Base-by-base conservation (phyloP, 2,113 vertebrate species). In the Fukomys damarensis region DNA sequence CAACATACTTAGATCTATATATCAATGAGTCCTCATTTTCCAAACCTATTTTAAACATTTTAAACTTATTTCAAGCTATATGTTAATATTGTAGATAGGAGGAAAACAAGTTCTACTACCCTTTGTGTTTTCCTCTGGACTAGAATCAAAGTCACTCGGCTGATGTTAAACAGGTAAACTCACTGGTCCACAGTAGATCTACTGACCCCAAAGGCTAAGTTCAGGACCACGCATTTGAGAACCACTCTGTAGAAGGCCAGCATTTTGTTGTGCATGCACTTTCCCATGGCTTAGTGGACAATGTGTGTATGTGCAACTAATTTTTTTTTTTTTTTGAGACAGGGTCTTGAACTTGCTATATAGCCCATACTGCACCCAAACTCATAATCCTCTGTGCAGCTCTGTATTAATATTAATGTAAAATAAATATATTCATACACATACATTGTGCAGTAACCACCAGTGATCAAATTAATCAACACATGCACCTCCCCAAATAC, bases 21-120 rank as follows among this genome's bases (percentile, higher is more conserved):
- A 80, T 92, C 35, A 74, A 32, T 58, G 32, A 81, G 9, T 91
- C 66, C 92, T 81, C 46, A 95, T 94, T 93, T 54, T 89, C 38
- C 46, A 9, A 54, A 85, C 19, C 32, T 61, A 38, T 68, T 93
- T 96, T 88, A 83, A 89, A 54, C 32, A 54, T 52, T 54, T 83
- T 90, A 89, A 41, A 70, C 83, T 46, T 87, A 74, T 58, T 70
- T 96, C 46, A 52, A 38, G 32, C 52, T 58, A 43, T 3, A 89
- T 61, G 49, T 89, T 95, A 95, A 83, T 83, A 90, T 61, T 41
- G 32, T n/a, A 91, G 68, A 86, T 0, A 58, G 22, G 1, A 88
- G 32, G 14, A 74, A 68, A 41, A 92, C 14, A 17, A 19, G 24
- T 87, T 86, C 86, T 70, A 56, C 13, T 52, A 22, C 22, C 38